phyloP scores from a whole-genome alignment of 2,113 vertebrate species.

The Syrrhaptes paradoxus region DNA sequence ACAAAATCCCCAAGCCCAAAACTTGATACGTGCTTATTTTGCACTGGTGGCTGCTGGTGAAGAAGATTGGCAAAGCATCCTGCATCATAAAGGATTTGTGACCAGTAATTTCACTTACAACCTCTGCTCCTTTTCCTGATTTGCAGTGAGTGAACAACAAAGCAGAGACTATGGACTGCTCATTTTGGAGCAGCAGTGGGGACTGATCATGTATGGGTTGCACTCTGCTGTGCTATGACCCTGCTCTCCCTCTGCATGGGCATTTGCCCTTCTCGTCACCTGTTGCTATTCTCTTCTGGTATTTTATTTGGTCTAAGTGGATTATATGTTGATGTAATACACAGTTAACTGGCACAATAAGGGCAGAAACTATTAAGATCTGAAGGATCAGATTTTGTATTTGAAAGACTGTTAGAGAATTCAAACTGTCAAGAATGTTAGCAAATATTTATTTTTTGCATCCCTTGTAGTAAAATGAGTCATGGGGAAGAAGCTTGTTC shows the following conservation, averaged over 20 bases:
- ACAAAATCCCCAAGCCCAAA: neutral
- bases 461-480: neutral
- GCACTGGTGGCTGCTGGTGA: neutral
- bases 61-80: neutral
- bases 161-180: neutral
- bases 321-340: neutral
- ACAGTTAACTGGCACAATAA: neutral
- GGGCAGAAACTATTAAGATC: neutral
- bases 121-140: neutral
- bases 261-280: neutral
- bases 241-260: neutral
- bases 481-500: neutral
- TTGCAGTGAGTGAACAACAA: neutral
- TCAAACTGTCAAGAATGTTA: neutral
- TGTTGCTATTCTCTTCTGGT: neutral
- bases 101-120: neutral
- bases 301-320: neutral
- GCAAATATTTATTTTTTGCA: neutral
- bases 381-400: neutral
- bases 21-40: accelerated
- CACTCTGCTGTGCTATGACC: too few relatives aligned
- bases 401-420: neutral
- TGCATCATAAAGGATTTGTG: neutral
- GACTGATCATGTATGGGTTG: accelerated
- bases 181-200: neutral